Percentiles rank a stretch among this genome's conserved stretches.
phyloP scores from a whole-genome alignment of 2,797 vertebrate genomes.

The Chromobotia macracanthus region DNA sequence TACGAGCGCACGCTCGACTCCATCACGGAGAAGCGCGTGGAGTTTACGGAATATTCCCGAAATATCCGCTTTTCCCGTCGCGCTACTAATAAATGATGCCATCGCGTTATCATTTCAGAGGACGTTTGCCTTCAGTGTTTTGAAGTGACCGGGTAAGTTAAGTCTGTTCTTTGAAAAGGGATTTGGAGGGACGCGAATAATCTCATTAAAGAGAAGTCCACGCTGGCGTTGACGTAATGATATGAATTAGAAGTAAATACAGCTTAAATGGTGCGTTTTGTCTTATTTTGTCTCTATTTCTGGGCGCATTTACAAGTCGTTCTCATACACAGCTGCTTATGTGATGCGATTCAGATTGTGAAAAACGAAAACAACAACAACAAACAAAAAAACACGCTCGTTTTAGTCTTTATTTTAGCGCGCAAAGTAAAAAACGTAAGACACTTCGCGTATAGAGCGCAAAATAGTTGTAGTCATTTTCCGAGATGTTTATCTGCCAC shows the following conservation, averaged over 20 bases:
- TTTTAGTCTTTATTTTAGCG: background rate
- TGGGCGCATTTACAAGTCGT: background rate
- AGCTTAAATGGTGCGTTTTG: background rate
- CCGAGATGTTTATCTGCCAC: constrained; percentile 4
- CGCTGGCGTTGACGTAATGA: background rate
- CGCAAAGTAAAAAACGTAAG: constrained; percentile 4
- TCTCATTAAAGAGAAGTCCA: constrained; percentile 7
- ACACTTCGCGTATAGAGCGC: background rate
- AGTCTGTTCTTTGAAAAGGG: constrained; percentile 7
- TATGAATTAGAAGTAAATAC: background rate
- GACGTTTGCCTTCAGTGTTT: constrained; percentile 8
- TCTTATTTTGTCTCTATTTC: background rate
- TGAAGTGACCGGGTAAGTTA: constrained; percentile 41
- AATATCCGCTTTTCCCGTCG: background rate
- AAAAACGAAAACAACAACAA: no score
- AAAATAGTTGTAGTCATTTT: constrained; percentile 13
- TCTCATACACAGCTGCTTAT: background rate
- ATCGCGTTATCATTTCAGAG: background rate
- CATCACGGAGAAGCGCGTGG: constrained; percentile 7
- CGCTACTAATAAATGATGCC: background rate
- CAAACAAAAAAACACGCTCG: background rate
- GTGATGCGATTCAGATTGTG: background rate
- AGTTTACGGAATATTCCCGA: constrained; percentile 19
- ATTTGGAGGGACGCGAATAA: background rate
- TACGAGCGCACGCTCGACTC: constrained; percentile 25